Conservation (phyloP, 2,888 invertebrate species). For the Hetaerina titia region DNA sequence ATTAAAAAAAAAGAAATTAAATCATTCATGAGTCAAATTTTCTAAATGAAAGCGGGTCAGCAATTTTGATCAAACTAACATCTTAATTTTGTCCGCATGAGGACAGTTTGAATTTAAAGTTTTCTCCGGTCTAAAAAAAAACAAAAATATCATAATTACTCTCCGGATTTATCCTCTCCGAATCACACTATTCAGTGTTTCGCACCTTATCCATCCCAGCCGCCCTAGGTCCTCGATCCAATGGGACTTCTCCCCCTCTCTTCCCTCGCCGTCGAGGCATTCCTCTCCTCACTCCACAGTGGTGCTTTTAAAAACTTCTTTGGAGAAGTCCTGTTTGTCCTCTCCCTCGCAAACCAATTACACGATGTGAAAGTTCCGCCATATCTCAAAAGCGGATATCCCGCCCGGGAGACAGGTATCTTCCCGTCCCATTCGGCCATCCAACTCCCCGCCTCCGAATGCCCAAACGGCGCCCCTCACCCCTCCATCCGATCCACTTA, state of each 20-base stretch:
- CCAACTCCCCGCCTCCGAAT: not conserved
- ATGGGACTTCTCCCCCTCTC: not conserved
- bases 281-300: not conserved
- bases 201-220: too few species aligned
- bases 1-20: too few species aligned
- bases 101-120: not conserved
- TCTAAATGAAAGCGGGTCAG: not conserved
- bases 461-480: too few species aligned
- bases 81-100: not conserved
- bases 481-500: too few species aligned
- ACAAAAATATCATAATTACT: not conserved
- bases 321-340: conserved; percentile 35
- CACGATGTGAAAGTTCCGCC: conserved; percentile 51
- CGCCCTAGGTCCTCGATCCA: not conserved
- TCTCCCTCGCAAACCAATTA: conserved; percentile 54
- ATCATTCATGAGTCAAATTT: not conserved
- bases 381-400: conserved; percentile 59
- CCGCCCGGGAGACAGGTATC: not conserved
- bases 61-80: too few species aligned
- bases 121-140: not conserved
- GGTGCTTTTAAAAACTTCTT: conserved; percentile 31
- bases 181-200: too few species aligned
- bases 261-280: not conserved
- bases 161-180: not conserved
- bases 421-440: not conserved